phyloP scores from a whole-genome alignment of 2,113 vertebrate genomes.

The Pagrus major region DNA sequence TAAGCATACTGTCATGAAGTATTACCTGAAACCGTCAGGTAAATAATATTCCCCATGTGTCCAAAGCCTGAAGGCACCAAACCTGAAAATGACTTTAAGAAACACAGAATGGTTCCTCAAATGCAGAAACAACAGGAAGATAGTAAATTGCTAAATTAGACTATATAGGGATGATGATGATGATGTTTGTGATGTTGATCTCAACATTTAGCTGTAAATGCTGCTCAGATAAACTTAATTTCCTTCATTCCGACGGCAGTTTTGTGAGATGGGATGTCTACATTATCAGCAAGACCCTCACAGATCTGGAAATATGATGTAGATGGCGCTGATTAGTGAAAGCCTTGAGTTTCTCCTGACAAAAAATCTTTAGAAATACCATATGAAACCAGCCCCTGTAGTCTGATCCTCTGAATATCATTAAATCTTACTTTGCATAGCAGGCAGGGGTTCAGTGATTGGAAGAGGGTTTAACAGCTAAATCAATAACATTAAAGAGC shows the following conservation, averaged over 20 bases:
- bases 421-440: slow-evolving; percentile 4
- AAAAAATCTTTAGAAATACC: background rate
- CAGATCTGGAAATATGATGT: background rate
- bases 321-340: background rate
- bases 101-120: background rate
- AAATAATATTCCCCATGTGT: background rate
- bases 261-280: background rate
- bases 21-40: background rate
- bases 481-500: slow-evolving; percentile 33
- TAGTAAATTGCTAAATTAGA: background rate
- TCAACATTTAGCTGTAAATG: background rate
- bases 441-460: slow-evolving; percentile 11
- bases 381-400: slow-evolving; percentile 15
- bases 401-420: background rate
- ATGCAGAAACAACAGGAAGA: background rate
- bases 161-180: background rate
- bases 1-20: background rate
- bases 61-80: background rate
- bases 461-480: slow-evolving; percentile 5
- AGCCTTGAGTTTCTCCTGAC: background rate
- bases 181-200: slow-evolving; percentile 1
- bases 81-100: background rate
- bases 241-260: background rate
- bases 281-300: background rate
- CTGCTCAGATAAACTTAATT: background rate